Evolutionary conservation across 2,797 vertebrate genomes (phyloP).

Genomic region (Simalia tracyae): DNA sequence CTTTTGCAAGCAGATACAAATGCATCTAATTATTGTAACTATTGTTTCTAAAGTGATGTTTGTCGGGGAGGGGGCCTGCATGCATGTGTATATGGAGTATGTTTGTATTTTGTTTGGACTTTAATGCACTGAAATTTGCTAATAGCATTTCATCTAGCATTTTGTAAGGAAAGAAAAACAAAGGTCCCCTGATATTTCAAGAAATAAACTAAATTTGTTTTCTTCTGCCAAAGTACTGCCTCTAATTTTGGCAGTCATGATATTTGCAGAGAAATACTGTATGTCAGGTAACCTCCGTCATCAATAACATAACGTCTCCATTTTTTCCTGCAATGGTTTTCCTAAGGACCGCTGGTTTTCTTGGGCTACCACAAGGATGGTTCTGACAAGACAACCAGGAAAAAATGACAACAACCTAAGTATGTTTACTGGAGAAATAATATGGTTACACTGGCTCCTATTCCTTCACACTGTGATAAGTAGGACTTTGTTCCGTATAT

Average conservation of each 20-base stretch:
- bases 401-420: conserved; percentile 16
- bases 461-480: conserved; percentile 4
- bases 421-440: conserved; percentile 30
- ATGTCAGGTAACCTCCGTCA: conserved; percentile 40
- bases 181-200: background rate
- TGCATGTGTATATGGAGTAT: background rate
- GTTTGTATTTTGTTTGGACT: background rate
- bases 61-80: no score
- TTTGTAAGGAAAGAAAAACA: background rate
- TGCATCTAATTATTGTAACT: background rate
- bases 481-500: background rate
- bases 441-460: conserved; percentile 31
- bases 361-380: conserved; percentile 50
- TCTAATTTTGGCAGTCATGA: conserved; percentile 36
- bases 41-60: background rate
- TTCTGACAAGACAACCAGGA: conserved; percentile 53
- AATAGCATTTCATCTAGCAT: background rate
- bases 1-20: background rate
- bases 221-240: conserved; percentile 2
- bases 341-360: conserved; percentile 55
- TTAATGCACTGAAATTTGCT: background rate
- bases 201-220: conserved; percentile 25
- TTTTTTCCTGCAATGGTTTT: conserved; percentile 57
- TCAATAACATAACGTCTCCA: conserved; percentile 44
- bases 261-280: conserved; percentile 46